These are phyloP conservation scores for Smutsia gigantea DNA, from an alignment of 2,797 vertebrate genomes.

Conservation along the genomic window DNA sequence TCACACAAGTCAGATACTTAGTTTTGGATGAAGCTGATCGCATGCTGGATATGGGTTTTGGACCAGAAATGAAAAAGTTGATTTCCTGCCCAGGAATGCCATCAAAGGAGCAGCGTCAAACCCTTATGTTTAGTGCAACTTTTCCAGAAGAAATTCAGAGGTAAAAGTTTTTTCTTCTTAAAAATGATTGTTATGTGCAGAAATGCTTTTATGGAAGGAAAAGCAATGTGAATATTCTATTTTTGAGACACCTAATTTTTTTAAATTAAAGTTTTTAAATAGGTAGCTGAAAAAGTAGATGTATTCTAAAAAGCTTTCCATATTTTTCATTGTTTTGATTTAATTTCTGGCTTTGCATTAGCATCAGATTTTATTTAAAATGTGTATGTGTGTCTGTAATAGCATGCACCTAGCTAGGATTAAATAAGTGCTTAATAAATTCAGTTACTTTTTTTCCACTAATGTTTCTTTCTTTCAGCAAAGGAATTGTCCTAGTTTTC, in stretches of 20 bases:
- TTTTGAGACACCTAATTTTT: not conserved
- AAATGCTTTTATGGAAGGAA: not conserved
- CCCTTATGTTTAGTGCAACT: conserved; percentile 97
- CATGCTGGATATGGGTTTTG: conserved; percentile 99
- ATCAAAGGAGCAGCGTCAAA: conserved; percentile 92
- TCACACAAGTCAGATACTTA: conserved; percentile 92
- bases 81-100: conserved; percentile 92
- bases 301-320: not conserved
- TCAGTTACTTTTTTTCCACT: not conserved
- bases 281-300: not conserved
- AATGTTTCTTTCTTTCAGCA: not conserved
- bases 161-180: conserved; percentile 81
- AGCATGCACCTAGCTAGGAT: not conserved
- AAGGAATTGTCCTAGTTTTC: not conserved
- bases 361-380: not conserved
- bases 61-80: conserved; percentile 92
- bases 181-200: conserved; percentile 77
- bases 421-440: not conserved
- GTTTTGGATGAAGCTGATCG: conserved; percentile 97
- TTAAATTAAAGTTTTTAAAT: not conserved
- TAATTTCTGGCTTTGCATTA: conserved; percentile 36
- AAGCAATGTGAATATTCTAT: not conserved
- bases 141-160: conserved; percentile 95
- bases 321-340: not conserved
- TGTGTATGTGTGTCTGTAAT: not conserved